These are phyloP conservation scores for Tyto alba DNA, from an alignment of 2,113 vertebrate genomes.

Conservation along the genomic window DNA sequence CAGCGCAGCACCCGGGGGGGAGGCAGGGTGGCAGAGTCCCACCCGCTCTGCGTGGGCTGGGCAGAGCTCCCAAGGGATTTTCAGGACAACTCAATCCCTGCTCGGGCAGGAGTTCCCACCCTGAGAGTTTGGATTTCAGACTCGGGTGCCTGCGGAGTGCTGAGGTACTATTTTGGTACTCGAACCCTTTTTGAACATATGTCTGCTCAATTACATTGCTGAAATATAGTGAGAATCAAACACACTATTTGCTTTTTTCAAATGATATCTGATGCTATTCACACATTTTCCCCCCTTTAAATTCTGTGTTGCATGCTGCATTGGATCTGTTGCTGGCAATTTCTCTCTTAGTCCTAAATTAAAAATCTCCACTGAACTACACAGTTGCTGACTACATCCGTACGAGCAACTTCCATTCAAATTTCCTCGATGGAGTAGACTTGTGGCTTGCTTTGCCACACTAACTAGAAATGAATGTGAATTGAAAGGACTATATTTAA, in stretches of 20 bases:
- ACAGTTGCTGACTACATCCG: neutral
- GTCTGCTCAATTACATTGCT: neutral
- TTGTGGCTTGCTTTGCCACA: neutral
- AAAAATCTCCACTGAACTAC: constrained; percentile 47
- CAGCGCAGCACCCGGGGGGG: neutral
- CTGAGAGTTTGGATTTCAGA: neutral
- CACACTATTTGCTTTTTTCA: neutral
- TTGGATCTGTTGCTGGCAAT: constrained; percentile 57
- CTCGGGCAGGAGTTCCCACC: neutral
- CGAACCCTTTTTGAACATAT: neutral
- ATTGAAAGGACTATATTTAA: constrained; percentile 31
- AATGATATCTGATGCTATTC: constrained; percentile 25
- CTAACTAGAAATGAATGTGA: constrained; percentile 25
- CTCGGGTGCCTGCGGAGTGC: neutral
- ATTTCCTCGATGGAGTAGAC: constrained; percentile 19
- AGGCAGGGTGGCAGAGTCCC: neutral
- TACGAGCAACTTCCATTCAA: constrained; percentile 7
- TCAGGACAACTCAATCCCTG: neutral
- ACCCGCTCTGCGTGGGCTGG: fast-evolving
- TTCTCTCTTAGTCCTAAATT: constrained; percentile 61
- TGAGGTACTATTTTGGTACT: constrained; percentile 13
- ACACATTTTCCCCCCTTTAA: constrained; percentile 25
- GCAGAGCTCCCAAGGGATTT: neutral
- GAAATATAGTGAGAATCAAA: constrained; percentile 6
- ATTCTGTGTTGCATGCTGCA: neutral